Conservation (phyloP, 2,888 invertebrate genomes). For the Allophyes oxyacanthae region DNA sequence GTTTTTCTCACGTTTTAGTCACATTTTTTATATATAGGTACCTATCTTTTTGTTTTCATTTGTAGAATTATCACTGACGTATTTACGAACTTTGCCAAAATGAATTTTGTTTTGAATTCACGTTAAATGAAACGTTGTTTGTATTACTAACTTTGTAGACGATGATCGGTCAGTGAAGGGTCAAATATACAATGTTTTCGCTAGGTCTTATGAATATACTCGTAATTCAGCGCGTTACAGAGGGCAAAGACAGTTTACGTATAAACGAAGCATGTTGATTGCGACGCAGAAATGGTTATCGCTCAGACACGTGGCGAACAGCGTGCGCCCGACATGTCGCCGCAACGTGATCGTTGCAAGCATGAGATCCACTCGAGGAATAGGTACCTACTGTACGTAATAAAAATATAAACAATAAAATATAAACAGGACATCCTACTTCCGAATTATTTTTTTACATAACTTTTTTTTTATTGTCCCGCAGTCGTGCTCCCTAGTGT, state of each 20-base stretch:
- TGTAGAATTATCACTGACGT: constrained; percentile 6
- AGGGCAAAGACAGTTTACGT: constrained; percentile 56
- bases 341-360: constrained; percentile 70
- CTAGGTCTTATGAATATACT: constrained; percentile 33
- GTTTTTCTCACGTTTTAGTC: constrained; percentile 7
- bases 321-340: constrained; percentile 69
- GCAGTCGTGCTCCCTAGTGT: too few relatives aligned
- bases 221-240: constrained; percentile 23
- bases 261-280: constrained; percentile 54
- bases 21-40: constrained; percentile 15
- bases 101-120: background rate
- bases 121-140: constrained; percentile 11
- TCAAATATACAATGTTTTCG: constrained; percentile 44
- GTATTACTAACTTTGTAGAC: constrained; percentile 22
- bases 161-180: constrained; percentile 28
- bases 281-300: constrained; percentile 73
- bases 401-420: constrained; percentile 32
- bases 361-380: constrained; percentile 57
- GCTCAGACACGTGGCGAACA: constrained; percentile 70
- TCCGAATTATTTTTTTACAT: constrained; percentile 2
- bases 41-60: constrained; percentile 12
- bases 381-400: constrained; percentile 29
- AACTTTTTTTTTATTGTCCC: too few relatives aligned
- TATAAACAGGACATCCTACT: constrained; percentile 22
- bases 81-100: constrained; percentile 18